phyloP scores from a whole-genome alignment of 2,797 vertebrate species.

The Sebastes oblongus region DNA sequence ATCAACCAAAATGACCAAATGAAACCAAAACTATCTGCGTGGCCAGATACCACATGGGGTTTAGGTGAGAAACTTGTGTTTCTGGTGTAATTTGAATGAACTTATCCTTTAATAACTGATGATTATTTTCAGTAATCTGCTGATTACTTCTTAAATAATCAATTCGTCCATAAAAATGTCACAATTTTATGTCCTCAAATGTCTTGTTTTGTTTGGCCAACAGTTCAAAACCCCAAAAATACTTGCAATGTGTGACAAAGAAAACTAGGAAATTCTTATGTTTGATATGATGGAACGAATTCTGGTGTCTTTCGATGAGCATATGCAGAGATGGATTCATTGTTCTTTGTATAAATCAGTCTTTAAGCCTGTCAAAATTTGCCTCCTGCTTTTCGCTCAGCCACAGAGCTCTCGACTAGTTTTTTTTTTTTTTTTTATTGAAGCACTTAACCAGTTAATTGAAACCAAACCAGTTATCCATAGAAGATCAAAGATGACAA shows the following conservation, averaged over 20 bases:
- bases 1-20: not conserved
- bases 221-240: not conserved
- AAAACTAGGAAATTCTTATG: not conserved
- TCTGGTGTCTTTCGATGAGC: not conserved
- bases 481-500: conserved; percentile 11
- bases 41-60: not conserved
- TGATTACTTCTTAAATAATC: not conserved
- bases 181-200: not conserved
- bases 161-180: not conserved
- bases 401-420: not conserved
- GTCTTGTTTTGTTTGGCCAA: not conserved
- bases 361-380: not conserved
- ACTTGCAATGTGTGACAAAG: not conserved
- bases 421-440: not conserved
- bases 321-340: not conserved
- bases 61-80: not conserved
- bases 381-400: not conserved
- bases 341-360: not conserved
- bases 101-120: not conserved
- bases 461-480: not conserved
- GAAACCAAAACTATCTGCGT: not conserved
- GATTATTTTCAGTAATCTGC: not conserved
- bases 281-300: not conserved
- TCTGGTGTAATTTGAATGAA: not conserved
- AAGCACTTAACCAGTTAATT: not conserved